Base-by-base conservation (phyloP, 2,797 vertebrate genomes). In the Anabas testudineus region DNA sequence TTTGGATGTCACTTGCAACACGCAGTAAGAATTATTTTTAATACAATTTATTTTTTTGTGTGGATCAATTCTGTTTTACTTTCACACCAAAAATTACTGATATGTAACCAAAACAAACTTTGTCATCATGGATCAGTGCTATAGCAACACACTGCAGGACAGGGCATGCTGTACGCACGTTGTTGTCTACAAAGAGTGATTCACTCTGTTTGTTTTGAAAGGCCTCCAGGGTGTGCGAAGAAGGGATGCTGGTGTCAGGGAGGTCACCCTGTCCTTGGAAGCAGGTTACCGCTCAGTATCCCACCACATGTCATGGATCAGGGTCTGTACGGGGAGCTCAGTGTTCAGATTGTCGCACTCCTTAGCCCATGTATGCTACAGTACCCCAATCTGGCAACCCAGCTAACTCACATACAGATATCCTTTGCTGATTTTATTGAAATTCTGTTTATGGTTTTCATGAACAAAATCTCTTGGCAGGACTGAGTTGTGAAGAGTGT, bases 341-440 rank as follows among this genome's bases (percentile, higher is more conserved):
- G 82, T 48, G 18, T 94, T 43, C 85, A 89, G 64, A 59, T 84
- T 10, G 75, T 94, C 28, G 85, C 88, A 5, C 71, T 92, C 4
- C 88, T 95, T 41, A 85, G 81, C 22, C 94, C 94, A 3, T 94
- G 94, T 78, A 66, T 93, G 87, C 76, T 82, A 49, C 92, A 91
- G 67, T 94, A 93, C 69, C 93, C 93, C 45, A 93, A 95, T 86
- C 78, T 91, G 76, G 47, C 88, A 63, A 87, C 89, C 62, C 70
- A 63, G 8, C 87, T 95, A 48, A 85, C 90, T 36, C 69, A 63
- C 36, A 90, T 95, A 72, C 81, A 88, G 74, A 93, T 95, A 95
- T 95, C 94, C 93, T 95, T 92, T 79, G 14, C 14, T 53, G n/a
- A 53, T 61, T 43, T 75, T 15, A 37, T 62, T 5, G 14, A 3